phyloP scores from a whole-genome alignment of 1,140 invertebrate genomes.

The Drosophila albomicans region DNA sequence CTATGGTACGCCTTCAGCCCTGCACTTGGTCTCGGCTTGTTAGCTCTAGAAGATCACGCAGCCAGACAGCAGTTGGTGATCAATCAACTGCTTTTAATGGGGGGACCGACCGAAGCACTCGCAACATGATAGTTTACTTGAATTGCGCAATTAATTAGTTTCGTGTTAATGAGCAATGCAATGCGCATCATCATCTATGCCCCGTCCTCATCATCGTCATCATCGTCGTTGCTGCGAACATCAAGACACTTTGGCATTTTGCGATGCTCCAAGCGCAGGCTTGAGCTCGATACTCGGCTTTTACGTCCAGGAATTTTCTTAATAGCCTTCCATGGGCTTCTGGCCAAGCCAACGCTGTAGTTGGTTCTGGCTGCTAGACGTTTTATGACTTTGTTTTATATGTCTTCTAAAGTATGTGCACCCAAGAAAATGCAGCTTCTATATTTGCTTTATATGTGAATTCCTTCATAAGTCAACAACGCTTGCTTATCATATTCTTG shows the following conservation, averaged over 20 bases:
- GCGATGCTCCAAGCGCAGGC: slow-evolving; percentile 22
- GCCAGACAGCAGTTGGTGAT: slow-evolving; percentile 57
- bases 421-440: slow-evolving; percentile 3
- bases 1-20: too few relatives aligned
- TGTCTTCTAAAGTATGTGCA: slow-evolving; percentile 19
- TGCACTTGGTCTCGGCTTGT: slow-evolving; percentile 45
- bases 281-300: slow-evolving; percentile 38
- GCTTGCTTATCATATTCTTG: not conserved
- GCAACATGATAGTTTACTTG: slow-evolving; percentile 79
- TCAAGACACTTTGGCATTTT: slow-evolving; percentile 62
- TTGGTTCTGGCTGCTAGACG: slow-evolving; percentile 7
- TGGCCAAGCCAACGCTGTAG: slow-evolving; percentile 20
- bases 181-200: slow-evolving; percentile 60
- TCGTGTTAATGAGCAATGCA: slow-evolving; percentile 83
- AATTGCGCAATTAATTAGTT: slow-evolving; percentile 82
- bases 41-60: slow-evolving; percentile 63
- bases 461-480: not conserved
- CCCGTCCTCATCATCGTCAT: slow-evolving; percentile 25
- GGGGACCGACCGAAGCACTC: slow-evolving; percentile 27
- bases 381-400: slow-evolving; percentile 51
- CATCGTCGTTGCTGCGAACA: slow-evolving; percentile 2
- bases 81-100: slow-evolving; percentile 73
- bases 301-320: slow-evolving; percentile 51
- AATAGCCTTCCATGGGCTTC: slow-evolving; percentile 44
- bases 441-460: slow-evolving; percentile 18